Conservation (phyloP, 2,888 invertebrate species). For the Aphodius sticticus region DNA sequence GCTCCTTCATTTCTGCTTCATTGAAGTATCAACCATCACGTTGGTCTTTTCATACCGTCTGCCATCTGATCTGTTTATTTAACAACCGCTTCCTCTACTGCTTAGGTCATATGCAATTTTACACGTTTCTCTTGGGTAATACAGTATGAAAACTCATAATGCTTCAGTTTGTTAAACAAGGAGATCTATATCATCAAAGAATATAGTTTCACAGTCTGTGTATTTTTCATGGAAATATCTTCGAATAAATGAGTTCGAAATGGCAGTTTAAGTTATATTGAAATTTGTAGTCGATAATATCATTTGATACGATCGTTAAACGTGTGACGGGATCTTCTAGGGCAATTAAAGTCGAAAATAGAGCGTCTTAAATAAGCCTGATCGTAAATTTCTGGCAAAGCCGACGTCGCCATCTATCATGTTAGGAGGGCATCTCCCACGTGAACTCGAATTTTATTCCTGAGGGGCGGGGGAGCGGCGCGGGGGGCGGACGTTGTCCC, state of each 20-base stretch:
- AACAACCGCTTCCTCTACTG: too few relatives aligned
- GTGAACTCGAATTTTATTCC: conserved; percentile 4
- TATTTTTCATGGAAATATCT: too few relatives aligned
- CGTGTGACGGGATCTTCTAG: conserved; percentile 17
- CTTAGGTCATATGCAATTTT: too few relatives aligned
- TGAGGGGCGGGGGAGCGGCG: background rate
- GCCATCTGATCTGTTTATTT: too few relatives aligned
- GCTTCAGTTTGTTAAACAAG: too few relatives aligned
- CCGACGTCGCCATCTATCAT: conserved; percentile 24
- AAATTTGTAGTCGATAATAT: background rate
- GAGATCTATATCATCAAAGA: background rate
- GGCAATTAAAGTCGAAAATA: conserved; percentile 17
- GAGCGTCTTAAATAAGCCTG: conserved; percentile 9
- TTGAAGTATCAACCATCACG: too few relatives aligned
- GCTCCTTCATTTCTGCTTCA: too few relatives aligned
- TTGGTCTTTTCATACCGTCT: too few relatives aligned
- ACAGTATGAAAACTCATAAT: too few relatives aligned
- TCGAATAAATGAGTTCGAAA: background rate
- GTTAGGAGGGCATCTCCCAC: background rate
- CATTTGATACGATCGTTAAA: background rate
- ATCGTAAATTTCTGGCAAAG: conserved; percentile 21
- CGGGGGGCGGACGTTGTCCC: background rate
- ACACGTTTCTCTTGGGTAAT: too few relatives aligned
- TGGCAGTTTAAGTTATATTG: background rate
- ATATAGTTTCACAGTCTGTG: background rate